Evolutionary conservation across 1,140 invertebrate species (phyloP).

Genomic region (Trissolcus basalis): DNA sequence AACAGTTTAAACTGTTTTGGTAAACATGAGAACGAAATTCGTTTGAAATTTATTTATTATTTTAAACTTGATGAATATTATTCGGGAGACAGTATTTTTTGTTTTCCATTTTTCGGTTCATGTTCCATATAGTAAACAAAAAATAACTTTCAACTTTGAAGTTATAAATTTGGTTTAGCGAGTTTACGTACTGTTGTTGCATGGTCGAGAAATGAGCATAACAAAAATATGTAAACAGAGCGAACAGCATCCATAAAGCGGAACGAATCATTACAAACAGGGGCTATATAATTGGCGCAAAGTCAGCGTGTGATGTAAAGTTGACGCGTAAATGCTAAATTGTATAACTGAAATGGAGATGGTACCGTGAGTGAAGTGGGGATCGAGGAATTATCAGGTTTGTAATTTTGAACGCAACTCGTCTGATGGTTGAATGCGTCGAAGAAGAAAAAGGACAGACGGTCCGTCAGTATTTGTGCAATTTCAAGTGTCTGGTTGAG

Average conservation of each 20-base stretch:
- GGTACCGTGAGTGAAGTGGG: no score
- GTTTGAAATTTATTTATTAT: no score
- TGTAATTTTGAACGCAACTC: constrained; percentile 55
- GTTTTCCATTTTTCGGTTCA: no score
- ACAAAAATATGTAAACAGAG: constrained; percentile 33
- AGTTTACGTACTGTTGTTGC: constrained; percentile 1
- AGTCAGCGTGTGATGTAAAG: constrained; percentile 32
- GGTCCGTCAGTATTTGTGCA: constrained; percentile 45
- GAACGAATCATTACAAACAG: constrained; percentile 12
- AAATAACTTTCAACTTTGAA: no score
- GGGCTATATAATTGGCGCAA: constrained; percentile 44
- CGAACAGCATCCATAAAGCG: constrained; percentile 42
- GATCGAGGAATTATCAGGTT: constrained; percentile 48
- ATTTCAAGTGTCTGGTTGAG: constrained; percentile 47
- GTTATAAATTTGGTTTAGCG: no score
- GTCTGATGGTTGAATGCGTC: constrained; percentile 44
- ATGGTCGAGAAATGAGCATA: constrained; percentile 25
- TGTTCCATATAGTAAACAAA: no score
- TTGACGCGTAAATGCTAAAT: constrained; percentile 51
- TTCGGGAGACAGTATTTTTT: no score
- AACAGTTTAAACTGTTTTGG: no score
- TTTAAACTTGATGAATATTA: no score
- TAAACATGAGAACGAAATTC: no score
- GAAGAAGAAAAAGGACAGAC: constrained; percentile 25
- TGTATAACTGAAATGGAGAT: constrained; percentile 6